Evolutionary conservation across 1,140 invertebrate species (phyloP), one percentile per base, ranked within the genome.

Genomic region (Pogonomyrmex californicus): DNA sequence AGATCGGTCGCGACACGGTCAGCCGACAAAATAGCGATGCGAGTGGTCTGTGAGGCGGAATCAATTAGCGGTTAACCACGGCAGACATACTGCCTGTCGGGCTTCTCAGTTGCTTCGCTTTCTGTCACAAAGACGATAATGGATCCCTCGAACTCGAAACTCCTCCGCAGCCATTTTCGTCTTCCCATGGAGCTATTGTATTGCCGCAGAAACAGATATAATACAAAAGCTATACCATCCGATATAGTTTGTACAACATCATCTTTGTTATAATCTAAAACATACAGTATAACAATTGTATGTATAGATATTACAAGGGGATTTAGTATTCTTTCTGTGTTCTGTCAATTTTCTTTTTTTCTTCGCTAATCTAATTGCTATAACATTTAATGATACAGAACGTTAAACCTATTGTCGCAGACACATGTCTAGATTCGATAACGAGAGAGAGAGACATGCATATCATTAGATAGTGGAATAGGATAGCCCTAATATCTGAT

Each of bases 31-130:
- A 54, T 71, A 86, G 38, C 49, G 56, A 70, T 66, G 75, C 47
- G 12, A 88, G 47, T 60, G n/a, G 49, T 54, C 60, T 86, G 87
- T 81, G 47, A 56, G n/a, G 47, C 36, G 75, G 79, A 76, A 88
- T 79, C 47, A 75, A 86, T 88, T 89, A 88, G 47, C 33, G 9
- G 17, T 76, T 73, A 33, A 78, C 33, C 6, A 5, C 30, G 17
- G n/a, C 33, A 38, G n/a, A 68, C 76, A 47, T 54, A 17, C n/a
- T 65, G 54, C n/a, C 47, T 58, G 49, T 10, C 56, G 6, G 17
- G 30, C 44, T 65, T 86, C 41, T 41, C 41, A 71, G 58, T 82
- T 68, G 63, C 30, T 83, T 82, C 70, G 77, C 70, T 88, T 88
- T 56, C 14, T 36, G 33, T 65, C 78, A 54, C 51, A 44, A 66